These are phyloP conservation scores for Siderastrea siderea DNA, from an alignment of 92 coral and sea anemone species.

Conservation along the genomic window DNA sequence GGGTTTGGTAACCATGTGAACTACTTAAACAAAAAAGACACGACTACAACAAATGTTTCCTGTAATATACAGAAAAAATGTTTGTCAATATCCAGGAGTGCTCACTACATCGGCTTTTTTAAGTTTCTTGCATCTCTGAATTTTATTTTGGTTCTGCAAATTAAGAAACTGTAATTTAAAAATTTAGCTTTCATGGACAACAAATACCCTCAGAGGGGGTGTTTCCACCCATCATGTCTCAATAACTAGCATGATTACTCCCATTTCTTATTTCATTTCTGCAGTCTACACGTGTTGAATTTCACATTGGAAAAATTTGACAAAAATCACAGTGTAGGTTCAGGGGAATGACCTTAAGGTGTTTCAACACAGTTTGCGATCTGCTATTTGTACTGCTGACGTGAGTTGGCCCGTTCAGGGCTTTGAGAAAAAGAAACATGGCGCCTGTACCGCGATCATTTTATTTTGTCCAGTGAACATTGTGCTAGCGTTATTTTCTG, in stretches of 20 bases:
- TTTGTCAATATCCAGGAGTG: too few relatives aligned
- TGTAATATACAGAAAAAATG: too few relatives aligned
- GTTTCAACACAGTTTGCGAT: too few relatives aligned
- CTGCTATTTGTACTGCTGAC: too few relatives aligned
- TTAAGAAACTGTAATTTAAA: background rate
- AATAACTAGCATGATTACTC: background rate
- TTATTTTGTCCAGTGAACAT: too few relatives aligned
- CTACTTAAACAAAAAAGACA: constrained; percentile 12
- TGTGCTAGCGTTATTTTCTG: too few relatives aligned
- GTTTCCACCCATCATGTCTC: background rate
- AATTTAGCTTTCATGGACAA: background rate
- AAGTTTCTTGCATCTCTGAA: background rate
- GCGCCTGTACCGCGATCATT: too few relatives aligned
- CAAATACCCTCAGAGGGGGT: background rate
- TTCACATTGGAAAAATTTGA: background rate
- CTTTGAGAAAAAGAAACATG: too few relatives aligned
- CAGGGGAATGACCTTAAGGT: background rate
- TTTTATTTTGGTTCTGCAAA: background rate
- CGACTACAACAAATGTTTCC: background rate
- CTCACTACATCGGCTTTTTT: too few relatives aligned
- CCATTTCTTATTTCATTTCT: background rate
- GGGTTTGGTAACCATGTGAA: background rate
- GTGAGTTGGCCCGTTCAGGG: too few relatives aligned
- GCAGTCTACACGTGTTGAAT: background rate
- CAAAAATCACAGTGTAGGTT: background rate